Conservation (phyloP, 2,113 vertebrate genomes). For the Uropsilus gracilis region DNA sequence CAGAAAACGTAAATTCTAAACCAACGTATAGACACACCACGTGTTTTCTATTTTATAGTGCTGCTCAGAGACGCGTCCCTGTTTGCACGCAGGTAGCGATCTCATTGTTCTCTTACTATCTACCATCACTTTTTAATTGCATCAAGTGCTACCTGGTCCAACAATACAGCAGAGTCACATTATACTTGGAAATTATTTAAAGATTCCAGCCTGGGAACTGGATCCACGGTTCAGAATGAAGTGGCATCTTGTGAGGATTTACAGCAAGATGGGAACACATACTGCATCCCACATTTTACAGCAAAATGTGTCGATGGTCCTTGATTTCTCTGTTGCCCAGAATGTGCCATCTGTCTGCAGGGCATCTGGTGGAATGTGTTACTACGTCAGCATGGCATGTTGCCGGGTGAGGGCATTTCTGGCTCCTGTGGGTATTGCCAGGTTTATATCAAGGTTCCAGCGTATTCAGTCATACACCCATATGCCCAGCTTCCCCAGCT, state of each 20-base stretch:
- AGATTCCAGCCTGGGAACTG: slow-evolving; percentile 72
- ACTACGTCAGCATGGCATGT: neutral
- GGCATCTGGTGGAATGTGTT: neutral
- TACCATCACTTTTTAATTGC: slow-evolving; percentile 44
- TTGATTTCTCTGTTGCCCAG: neutral
- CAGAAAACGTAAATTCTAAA: slow-evolving; percentile 32
- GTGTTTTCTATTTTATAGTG: slow-evolving; percentile 15
- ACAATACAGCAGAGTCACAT: neutral
- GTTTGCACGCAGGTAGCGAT: neutral
- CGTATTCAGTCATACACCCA: neutral
- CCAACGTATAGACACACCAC: neutral
- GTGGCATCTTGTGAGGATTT: slow-evolving; percentile 64
- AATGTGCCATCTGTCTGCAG: neutral
- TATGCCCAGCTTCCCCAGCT: slow-evolving; percentile 42
- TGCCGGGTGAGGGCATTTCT: neutral
- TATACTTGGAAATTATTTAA: slow-evolving; percentile 57
- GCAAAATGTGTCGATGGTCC: neutral
- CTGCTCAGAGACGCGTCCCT: neutral
- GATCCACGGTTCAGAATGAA: slow-evolving; percentile 76
- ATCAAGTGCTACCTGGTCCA: slow-evolving; percentile 31
- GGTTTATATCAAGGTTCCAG: neutral
- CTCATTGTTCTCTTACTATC: neutral
- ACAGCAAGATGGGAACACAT: slow-evolving; percentile 65
- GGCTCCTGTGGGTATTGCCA: neutral
- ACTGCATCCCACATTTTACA: slow-evolving; percentile 3